phyloP scores from a whole-genome alignment of 2,797 vertebrate species.

The Melanogrammus aeglefinus region DNA sequence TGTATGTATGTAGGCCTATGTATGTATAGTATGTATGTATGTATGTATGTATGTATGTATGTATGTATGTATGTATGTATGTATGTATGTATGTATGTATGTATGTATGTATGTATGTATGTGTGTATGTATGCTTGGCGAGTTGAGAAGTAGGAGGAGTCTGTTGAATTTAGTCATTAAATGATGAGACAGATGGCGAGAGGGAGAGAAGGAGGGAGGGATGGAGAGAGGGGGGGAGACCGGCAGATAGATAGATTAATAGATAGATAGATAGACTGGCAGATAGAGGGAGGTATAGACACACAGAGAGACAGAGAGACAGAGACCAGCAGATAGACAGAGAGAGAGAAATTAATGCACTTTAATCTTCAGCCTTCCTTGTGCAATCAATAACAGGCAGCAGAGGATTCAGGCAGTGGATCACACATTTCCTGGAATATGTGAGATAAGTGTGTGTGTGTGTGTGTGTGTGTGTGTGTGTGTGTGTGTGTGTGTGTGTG shows the following conservation, averaged over 20 bases:
- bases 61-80: too few relatives aligned
- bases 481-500: slow-evolving; percentile 16
- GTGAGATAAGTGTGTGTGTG: background rate
- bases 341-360: background rate
- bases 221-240: background rate
- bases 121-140: background rate
- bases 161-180: slow-evolving; percentile 18
- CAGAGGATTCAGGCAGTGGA: background rate
- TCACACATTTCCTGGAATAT: slow-evolving; percentile 34
- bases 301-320: background rate
- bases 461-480: background rate
- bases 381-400: slow-evolving; percentile 40
- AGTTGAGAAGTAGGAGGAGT: background rate
- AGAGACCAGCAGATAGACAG: background rate
- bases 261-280: background rate
- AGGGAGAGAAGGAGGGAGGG: background rate
- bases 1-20: too few relatives aligned
- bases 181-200: slow-evolving; percentile 4
- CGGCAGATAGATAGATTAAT: background rate
- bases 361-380: slow-evolving; percentile 29
- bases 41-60: too few relatives aligned
- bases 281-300: background rate
- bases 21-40: too few relatives aligned
- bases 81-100: too few relatives aligned
- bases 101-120: too few relatives aligned